Evolutionary conservation across 2,888 invertebrate species (phyloP).

Genomic region (Colostygia pectinataria): DNA sequence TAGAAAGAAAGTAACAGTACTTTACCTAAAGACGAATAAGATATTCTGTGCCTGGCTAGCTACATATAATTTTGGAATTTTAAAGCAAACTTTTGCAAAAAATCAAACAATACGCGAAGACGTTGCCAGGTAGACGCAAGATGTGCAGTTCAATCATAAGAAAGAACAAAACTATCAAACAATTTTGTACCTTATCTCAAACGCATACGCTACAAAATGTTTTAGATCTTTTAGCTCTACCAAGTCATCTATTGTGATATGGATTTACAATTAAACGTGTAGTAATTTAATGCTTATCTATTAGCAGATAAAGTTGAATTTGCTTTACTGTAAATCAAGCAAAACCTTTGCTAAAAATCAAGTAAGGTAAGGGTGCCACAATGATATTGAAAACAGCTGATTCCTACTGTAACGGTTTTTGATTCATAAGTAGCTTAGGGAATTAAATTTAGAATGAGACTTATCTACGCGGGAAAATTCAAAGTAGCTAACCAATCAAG

Average conservation of each 20-base stretch:
- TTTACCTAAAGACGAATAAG: too few species aligned
- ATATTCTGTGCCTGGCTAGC: too few species aligned
- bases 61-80: slow-evolving; percentile 27
- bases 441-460: slow-evolving; percentile 10
- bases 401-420: slow-evolving; percentile 70
- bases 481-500: too few species aligned
- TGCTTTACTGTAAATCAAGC: slow-evolving; percentile 30
- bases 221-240: background rate
- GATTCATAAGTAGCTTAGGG: slow-evolving; percentile 38
- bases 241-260: slow-evolving; percentile 22
- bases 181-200: slow-evolving; percentile 29
- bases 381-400: slow-evolving; percentile 63
- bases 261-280: background rate
- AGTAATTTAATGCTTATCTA: slow-evolving; percentile 23
- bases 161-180: slow-evolving; percentile 42
- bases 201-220: slow-evolving; percentile 24
- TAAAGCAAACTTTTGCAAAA: slow-evolving; percentile 41
- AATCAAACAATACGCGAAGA: slow-evolving; percentile 58
- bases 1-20: too few species aligned
- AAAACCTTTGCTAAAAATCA: slow-evolving; percentile 46
- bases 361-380: slow-evolving; percentile 41
- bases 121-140: slow-evolving; percentile 74
- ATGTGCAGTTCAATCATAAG: slow-evolving; percentile 70
- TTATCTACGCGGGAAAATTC: slow-evolving; percentile 1
- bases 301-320: slow-evolving; percentile 37